A percentile compares a stretch with the other conserved stretches of the same genome.
These are phyloP conservation scores for Phyllopteryx taeniolatus DNA, from an alignment of 2,113 vertebrate species.

Conservation along the genomic window DNA sequence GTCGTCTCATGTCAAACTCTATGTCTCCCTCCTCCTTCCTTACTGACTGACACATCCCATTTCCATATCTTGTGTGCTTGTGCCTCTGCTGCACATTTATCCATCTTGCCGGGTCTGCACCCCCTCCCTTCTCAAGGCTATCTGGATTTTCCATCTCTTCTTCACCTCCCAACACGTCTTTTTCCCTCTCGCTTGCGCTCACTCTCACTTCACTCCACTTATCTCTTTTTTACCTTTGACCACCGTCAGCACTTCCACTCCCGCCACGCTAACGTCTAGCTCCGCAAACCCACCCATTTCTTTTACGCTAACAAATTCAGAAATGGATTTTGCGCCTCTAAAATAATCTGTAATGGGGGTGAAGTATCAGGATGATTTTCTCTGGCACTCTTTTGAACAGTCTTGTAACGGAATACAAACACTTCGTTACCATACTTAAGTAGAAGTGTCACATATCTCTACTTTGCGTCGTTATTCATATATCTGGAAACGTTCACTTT, in stretches of 20 bases:
- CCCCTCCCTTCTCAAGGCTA: conserved; percentile 38
- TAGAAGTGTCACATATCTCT: too few species aligned
- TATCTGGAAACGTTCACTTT: too few species aligned
- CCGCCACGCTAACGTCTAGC: conserved; percentile 11
- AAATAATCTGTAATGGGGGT: not conserved
- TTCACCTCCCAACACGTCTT: conserved; percentile 14
- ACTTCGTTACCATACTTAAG: not conserved
- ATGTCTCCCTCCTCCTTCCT: conserved; percentile 42
- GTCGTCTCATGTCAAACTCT: conserved; percentile 60
- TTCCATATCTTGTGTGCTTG: conserved; percentile 50
- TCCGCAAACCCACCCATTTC: conserved; percentile 12
- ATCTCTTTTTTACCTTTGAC: conserved; percentile 56
- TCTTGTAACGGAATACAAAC: not conserved
- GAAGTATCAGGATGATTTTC: not conserved
- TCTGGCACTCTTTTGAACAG: not conserved
- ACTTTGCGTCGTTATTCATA: too few species aligned
- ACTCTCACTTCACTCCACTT: conserved; percentile 42
- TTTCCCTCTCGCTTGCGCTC: conserved; percentile 11
- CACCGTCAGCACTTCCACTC: conserved; percentile 52
- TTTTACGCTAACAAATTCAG: conserved; percentile 8
- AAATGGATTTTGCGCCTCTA: not conserved
- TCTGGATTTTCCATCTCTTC: conserved; percentile 48
- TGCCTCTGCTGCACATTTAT: conserved; percentile 30
- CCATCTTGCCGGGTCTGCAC: conserved; percentile 35
- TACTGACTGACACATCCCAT: conserved; percentile 56